phyloP scores from a whole-genome alignment of 1,140 invertebrate genomes.

The Eufriesea mexicana region DNA sequence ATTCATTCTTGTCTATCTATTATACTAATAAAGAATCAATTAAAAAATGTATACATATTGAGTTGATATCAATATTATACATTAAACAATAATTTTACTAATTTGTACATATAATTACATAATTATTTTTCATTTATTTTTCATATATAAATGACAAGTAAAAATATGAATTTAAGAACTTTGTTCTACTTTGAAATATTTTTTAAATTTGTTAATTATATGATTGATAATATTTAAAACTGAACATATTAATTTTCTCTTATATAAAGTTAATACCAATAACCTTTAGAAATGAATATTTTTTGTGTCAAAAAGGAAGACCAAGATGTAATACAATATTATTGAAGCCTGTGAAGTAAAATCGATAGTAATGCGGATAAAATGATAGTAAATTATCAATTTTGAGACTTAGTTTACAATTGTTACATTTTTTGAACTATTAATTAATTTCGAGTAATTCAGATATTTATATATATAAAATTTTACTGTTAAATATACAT shows the following conservation, averaged over 20 bases:
- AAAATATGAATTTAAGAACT: not conserved
- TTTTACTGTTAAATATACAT: not conserved
- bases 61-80: too few relatives aligned
- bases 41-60: not conserved
- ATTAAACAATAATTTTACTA: too few relatives aligned
- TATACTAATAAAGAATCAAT: slow-evolving; percentile 24
- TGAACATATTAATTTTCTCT: too few relatives aligned
- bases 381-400: slow-evolving; percentile 1
- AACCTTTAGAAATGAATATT: not conserved
- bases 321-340: slow-evolving; percentile 11
- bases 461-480: not conserved
- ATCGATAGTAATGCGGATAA: slow-evolving; percentile 14
- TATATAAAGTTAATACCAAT: slow-evolving; percentile 5
- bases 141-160: not conserved
- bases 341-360: slow-evolving; percentile 21
- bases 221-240: too few relatives aligned
- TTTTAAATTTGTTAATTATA: too few relatives aligned
- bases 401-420: not conserved
- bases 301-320: slow-evolving; percentile 17
- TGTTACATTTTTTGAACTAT: not conserved
- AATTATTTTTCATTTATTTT: not conserved
- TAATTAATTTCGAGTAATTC: not conserved
- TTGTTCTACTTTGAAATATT: not conserved
- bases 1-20: not conserved
- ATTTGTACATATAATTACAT: not conserved